Conservation (phyloP, 2,888 invertebrate genomes). For the Marronus borbonicus region DNA sequence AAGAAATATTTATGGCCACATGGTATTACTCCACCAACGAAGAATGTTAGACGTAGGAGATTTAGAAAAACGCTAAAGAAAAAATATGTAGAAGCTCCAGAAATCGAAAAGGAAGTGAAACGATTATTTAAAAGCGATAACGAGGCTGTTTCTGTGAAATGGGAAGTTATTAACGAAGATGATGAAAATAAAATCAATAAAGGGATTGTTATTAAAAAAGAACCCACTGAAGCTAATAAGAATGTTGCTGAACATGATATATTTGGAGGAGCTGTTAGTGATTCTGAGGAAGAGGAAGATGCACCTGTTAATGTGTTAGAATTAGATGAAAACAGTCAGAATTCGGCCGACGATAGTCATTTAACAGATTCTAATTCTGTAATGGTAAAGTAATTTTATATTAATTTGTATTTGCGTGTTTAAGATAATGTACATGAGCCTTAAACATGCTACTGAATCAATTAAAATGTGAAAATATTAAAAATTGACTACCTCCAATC, state of each 20-base stretch:
- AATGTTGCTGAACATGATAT: slow-evolving; percentile 84
- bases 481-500: too few species aligned
- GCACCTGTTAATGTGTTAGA: slow-evolving; percentile 82
- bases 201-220: slow-evolving; percentile 68
- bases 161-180: slow-evolving; percentile 92
- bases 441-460: too few species aligned
- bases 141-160: slow-evolving; percentile 89
- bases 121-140: slow-evolving; percentile 91
- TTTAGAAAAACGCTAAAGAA: slow-evolving; percentile 97
- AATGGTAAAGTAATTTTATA: slow-evolving; percentile 65
- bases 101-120: slow-evolving; percentile 98
- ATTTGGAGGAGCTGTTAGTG: slow-evolving; percentile 94
- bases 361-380: slow-evolving; percentile 80
- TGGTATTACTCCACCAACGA: slow-evolving; percentile 95
- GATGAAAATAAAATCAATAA: slow-evolving; percentile 77
- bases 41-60: slow-evolving; percentile 93
- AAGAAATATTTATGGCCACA: slow-evolving; percentile 96
- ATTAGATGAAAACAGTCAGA: slow-evolving; percentile 83
- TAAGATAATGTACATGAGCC: too few species aligned
- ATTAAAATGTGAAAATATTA: too few species aligned
- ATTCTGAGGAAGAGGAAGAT: slow-evolving; percentile 85
- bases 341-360: slow-evolving; percentile 83
- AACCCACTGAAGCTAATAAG: slow-evolving; percentile 65
- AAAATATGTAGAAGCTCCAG: slow-evolving; percentile 97
- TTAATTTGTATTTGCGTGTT: neutral